Evolutionary conservation across 2,113 vertebrate genomes (phyloP), one percentile per base, ranked within the genome.

Genomic region (Salvelinus namaycush): DNA sequence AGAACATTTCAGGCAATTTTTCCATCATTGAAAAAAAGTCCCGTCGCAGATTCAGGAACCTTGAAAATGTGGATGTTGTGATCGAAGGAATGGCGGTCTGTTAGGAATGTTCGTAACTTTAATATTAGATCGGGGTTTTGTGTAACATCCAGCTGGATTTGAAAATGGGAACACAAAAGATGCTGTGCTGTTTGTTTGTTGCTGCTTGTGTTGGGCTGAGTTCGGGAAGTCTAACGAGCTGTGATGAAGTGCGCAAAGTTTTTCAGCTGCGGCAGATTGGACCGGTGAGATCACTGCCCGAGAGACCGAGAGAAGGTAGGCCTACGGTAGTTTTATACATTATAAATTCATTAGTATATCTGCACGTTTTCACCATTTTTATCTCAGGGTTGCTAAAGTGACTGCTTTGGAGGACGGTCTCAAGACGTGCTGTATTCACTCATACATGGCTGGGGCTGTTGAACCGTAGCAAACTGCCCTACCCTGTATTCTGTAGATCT

Each of bases 231-330:
- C 18, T 72, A 4, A 85, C 75, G 76, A 92, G 70, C 93, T 97
- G 96, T 85, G 91, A 95, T 26, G 90, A 92, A 84, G 94, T 94
- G 73, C 87, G 93, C 59, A 93, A 96, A 96, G 94, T 96, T 95
- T 96, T 95, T 86, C 92, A 92, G 78, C 81, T 92, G 81, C 84
- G 89, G 60, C 90, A 93, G 73, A 92, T 92, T 62, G 96, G 94
- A 77, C 86, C 91, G 1, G 89, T 79, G 74, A 85, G 89, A 44
- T 88, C 90, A 66, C 54, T 94, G 70, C 93, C 92, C 31, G 73
- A 87, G 8, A 81, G 80, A 6, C 95, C 95, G 13, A 87, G 87
- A 83, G 70, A 92, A 94, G 96, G 96, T 96, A 89, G 39, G 39
- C 34, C 39, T 39, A 7, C 34, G 34, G 34, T 34, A 34, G 34